These are phyloP conservation scores for Corythornis cristatus DNA, from an alignment of 2,113 vertebrate genomes.

Conservation along the genomic window DNA sequence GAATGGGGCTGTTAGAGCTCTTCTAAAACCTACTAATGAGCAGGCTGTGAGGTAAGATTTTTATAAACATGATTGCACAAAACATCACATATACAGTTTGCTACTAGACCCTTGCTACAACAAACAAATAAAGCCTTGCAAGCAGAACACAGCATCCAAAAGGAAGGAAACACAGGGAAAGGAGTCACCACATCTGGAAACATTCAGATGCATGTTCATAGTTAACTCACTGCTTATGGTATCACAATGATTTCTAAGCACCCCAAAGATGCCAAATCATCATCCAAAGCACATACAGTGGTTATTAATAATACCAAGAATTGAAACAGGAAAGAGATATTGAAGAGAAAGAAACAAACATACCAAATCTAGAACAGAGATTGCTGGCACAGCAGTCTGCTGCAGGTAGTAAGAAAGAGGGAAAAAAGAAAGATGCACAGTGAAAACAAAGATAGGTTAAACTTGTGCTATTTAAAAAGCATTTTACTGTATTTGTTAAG, in stretches of 20 bases:
- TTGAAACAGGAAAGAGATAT: slow-evolving; percentile 66
- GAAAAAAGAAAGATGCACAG: slow-evolving; percentile 81
- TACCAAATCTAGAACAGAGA: slow-evolving; percentile 99
- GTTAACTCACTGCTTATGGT: not conserved
- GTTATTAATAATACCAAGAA: slow-evolving; percentile 53
- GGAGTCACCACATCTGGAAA: slow-evolving; percentile 38
- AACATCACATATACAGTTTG: not conserved
- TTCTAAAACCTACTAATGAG: not conserved
- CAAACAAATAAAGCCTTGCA: slow-evolving; percentile 49
- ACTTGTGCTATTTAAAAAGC: slow-evolving; percentile 67
- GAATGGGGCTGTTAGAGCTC: not conserved
- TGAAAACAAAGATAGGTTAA: slow-evolving; percentile 80
- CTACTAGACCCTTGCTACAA: slow-evolving; percentile 2
- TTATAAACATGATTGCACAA: not conserved
- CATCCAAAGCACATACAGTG: slow-evolving; percentile 30
- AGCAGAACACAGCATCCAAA: slow-evolving; percentile 61
- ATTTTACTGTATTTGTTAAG: slow-evolving; percentile 61
- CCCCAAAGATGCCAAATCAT: slow-evolving; percentile 45
- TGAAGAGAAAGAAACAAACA: slow-evolving; percentile 86
- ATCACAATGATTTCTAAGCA: slow-evolving; percentile 3
- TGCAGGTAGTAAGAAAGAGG: slow-evolving; percentile 84
- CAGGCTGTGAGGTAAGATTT: not conserved
- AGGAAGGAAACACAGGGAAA: slow-evolving; percentile 35
- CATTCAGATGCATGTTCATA: slow-evolving; percentile 74
- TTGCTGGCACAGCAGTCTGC: slow-evolving; percentile 99